A percentile compares a stretch with the other conserved stretches of the same genome.
Evolutionary conservation across 2,888 invertebrate species (phyloP).

Genomic region (Leistus spinibarbis): DNA sequence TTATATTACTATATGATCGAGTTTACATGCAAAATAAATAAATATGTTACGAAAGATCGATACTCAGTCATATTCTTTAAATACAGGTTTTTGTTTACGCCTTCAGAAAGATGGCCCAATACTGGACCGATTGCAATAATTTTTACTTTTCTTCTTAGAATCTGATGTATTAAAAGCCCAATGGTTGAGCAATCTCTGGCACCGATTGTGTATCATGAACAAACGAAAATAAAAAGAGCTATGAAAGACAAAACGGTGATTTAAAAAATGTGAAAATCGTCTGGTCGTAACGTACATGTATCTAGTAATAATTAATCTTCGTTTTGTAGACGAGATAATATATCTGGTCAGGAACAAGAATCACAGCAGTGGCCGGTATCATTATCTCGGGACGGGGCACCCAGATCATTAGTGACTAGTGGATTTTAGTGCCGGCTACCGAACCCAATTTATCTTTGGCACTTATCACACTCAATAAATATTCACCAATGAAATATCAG

Average conservation of each 20-base stretch:
- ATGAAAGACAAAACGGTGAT: conserved; percentile 17
- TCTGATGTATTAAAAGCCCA: too few species aligned
- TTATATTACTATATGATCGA: too few species aligned
- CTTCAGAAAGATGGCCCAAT: too few species aligned
- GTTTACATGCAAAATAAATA: too few species aligned
- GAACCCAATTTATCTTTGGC: conserved; percentile 33
- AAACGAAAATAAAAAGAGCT: not conserved
- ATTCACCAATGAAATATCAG: conserved; percentile 23
- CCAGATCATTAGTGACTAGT: conserved; percentile 35
- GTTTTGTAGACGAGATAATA: conserved; percentile 29
- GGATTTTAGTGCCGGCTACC: conserved; percentile 35
- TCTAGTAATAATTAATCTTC: conserved; percentile 36
- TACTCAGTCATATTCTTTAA: too few species aligned
- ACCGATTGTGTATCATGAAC: not conserved
- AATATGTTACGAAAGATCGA: too few species aligned
- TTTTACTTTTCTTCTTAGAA: too few species aligned
- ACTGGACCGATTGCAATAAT: too few species aligned
- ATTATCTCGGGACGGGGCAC: conserved; percentile 28
- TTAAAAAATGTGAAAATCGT: conserved; percentile 7
- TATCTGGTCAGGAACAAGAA: conserved; percentile 27
- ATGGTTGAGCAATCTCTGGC: too few species aligned
- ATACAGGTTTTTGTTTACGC: too few species aligned
- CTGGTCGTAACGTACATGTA: conserved; percentile 2
- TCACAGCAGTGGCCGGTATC: conserved; percentile 24
- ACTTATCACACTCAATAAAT: conserved; percentile 31